Evolutionary conservation across 2,888 invertebrate genomes (phyloP).

Genomic region (Sylvicola fuscatus): DNA sequence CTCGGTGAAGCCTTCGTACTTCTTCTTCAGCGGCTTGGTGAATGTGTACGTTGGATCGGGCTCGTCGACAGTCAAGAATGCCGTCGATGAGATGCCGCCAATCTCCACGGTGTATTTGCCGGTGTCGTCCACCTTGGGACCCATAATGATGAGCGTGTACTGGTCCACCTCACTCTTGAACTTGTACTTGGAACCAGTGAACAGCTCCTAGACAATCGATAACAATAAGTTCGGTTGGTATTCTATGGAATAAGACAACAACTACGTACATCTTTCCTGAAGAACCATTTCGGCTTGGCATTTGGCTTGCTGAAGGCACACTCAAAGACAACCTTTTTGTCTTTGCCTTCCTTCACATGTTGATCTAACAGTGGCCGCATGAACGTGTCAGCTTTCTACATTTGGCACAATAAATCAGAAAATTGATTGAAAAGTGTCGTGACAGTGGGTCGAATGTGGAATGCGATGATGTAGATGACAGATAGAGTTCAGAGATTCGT

Average conservation of each 20-base stretch:
- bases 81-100: conserved; percentile 70
- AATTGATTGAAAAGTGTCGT: too few relatives aligned
- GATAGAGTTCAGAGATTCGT: too few relatives aligned
- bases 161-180: conserved; percentile 82
- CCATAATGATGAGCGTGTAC: conserved; percentile 74
- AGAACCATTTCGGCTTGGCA: conserved; percentile 78
- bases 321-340: conserved; percentile 84
- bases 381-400: conserved; percentile 84
- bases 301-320: conserved; percentile 95
- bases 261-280: conserved; percentile 73
- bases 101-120: conserved; percentile 95
- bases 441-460: too few relatives aligned
- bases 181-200: conserved; percentile 91
- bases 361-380: conserved; percentile 87
- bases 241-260: conserved; percentile 3
- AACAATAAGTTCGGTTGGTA: background rate
- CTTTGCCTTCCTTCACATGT: conserved; percentile 87
- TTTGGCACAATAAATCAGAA: conserved; percentile 2
- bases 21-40: conserved; percentile 74
- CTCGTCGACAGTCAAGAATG: conserved; percentile 90
- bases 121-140: conserved; percentile 88
- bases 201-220: conserved; percentile 54
- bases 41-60: conserved; percentile 90
- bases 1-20: conserved; percentile 69
- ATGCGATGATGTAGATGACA: too few relatives aligned